phyloP scores from a whole-genome alignment of 2,797 vertebrate genomes.

The Ambastaia sidthimunki region DNA sequence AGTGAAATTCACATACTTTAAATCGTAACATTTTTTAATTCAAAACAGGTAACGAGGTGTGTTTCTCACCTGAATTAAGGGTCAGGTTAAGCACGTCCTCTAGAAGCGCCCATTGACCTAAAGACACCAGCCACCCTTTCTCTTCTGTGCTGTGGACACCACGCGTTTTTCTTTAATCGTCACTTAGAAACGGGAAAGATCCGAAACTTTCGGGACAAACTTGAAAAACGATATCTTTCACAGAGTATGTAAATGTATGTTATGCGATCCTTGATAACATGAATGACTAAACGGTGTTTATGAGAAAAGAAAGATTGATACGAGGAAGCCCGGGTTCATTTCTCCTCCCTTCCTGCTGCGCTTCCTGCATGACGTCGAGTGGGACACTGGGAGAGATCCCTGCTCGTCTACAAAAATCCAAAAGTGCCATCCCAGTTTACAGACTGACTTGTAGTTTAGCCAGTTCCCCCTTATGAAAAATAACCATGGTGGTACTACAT shows the following conservation, averaged over 20 bases:
- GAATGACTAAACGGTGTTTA: neutral
- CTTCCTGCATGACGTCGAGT: conserved; percentile 21
- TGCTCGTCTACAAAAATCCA: neutral
- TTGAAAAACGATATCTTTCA: neutral
- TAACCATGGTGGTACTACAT: too few species aligned
- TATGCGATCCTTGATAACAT: neutral
- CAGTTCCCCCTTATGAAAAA: too few species aligned
- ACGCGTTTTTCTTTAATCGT: conserved; percentile 23
- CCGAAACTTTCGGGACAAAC: neutral
- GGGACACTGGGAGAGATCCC: conserved; percentile 4
- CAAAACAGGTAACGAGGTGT: neutral
- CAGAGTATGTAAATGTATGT: neutral
- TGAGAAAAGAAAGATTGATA: neutral
- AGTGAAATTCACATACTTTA: too few species aligned
- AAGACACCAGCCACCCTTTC: neutral
- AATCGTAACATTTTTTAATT: neutral
- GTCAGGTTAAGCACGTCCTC: conserved; percentile 9
- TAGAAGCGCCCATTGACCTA: neutral
- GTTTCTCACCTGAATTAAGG: conserved; percentile 16
- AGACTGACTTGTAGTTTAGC: too few species aligned
- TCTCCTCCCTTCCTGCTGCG: conserved; percentile 20
- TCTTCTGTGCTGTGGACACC: neutral
- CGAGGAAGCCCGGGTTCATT: neutral
- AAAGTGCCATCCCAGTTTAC: too few species aligned
- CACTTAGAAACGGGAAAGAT: neutral